Base-by-base conservation (phyloP, 2,113 vertebrate species). In the Rana temporaria region DNA sequence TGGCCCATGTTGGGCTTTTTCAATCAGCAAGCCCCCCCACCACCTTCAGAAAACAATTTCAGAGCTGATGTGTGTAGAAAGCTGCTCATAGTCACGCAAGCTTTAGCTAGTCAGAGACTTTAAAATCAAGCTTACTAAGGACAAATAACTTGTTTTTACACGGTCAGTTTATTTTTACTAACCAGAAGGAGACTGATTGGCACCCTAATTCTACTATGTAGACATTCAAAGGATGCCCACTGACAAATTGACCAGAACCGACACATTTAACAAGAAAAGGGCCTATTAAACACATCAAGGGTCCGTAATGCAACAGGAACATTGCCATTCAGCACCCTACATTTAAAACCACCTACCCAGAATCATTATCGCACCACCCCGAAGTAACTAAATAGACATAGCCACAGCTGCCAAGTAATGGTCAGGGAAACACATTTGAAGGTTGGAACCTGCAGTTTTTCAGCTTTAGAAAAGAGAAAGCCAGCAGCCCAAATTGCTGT, bases 301-400 rank as follows among this genome's bases (percentile, higher is more conserved):
- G 19, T 63, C 76, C 17, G 11, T 38, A 67, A n/a, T 53, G 24
- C 55, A 12, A 57, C 65, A 42, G 32, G 48, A 66, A 79, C 77
- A 79, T 69, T 56, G 53, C 78, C 66, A 80, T 70, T 80, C 69
- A 82, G 60, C 24, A 74, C 70, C 70, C 80, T 17, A 66, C 66
- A 75, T 57, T 55, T 66, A 19, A 82, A 82, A 74, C 32, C 52
- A 16, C 48, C 80, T n/a, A 57, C 64, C 16, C 22, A 82, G 62
- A 74, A 22, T 55, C 14, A 66, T 67, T 82, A 48, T 56, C 74
- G 24, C 48, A 16, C 18, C 11, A 73, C 20, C 52, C 48, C 67
- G n/a, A 75, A 55, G 57, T 64, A 72, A 32, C 24, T 22, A 59
- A 32, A n/a, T 12, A 34, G 3, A 20, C 59, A 24, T 42, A 59